A percentile compares a stretch with the other conserved stretches of the same genome.
Evolutionary conservation across 2,888 invertebrate species (phyloP).

Genomic region (Muscina levida): DNA sequence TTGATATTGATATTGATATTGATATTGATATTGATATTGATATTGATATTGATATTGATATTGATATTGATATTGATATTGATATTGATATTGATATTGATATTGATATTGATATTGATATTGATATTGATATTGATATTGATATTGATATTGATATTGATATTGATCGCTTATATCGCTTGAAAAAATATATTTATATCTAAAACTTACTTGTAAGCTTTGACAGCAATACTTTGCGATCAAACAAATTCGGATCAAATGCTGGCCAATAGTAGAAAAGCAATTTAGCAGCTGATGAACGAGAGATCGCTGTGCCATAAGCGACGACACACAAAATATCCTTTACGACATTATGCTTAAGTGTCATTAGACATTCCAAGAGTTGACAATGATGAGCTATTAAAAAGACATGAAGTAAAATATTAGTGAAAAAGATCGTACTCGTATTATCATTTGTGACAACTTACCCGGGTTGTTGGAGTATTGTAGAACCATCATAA

Average conservation of each 20-base stretch:
- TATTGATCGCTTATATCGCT: too few relatives aligned
- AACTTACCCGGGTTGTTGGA: slow-evolving; percentile 92
- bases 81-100: too few relatives aligned
- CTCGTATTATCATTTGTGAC: slow-evolving; percentile 27
- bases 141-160: too few relatives aligned
- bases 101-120: too few relatives aligned
- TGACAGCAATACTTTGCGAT: slow-evolving; percentile 91
- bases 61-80: too few relatives aligned
- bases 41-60: too few relatives aligned
- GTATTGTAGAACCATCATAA: slow-evolving; percentile 99
- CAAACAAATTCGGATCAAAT: slow-evolving; percentile 95
- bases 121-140: too few relatives aligned
- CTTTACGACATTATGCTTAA: slow-evolving; percentile 93
- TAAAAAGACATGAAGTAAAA: not conserved
- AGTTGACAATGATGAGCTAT: slow-evolving; percentile 97
- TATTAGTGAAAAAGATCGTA: not conserved
- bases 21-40: too few relatives aligned
- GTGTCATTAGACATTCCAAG: slow-evolving; percentile 96
- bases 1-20: too few relatives aligned
- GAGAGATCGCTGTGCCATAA: slow-evolving; percentile 95
- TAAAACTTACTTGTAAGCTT: slow-evolving; percentile 89
- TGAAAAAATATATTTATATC: too few relatives aligned
- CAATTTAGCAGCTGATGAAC: slow-evolving; percentile 97
- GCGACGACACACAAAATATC: slow-evolving; percentile 97
- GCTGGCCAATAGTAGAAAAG: slow-evolving; percentile 99